phyloP scores from a whole-genome alignment of 2,888 invertebrate species.

The Acronicta psi region DNA sequence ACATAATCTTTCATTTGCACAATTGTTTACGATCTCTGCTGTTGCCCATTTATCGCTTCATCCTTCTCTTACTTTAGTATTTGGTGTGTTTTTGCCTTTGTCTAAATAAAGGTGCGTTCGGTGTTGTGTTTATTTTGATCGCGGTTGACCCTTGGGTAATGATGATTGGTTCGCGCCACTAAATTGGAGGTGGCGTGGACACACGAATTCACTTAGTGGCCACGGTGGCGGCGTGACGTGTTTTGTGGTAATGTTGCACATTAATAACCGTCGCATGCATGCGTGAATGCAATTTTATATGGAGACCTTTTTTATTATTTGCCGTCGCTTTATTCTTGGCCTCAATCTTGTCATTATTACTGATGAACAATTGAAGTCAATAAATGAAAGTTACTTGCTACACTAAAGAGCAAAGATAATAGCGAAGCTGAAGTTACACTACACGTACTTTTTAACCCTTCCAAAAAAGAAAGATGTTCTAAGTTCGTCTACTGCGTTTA shows the following conservation, averaged over 20 bases:
- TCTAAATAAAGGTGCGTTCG: constrained; percentile 72
- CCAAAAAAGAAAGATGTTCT: too few species aligned
- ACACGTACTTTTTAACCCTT: too few species aligned
- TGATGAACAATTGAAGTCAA: too few species aligned
- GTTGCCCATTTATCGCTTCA: constrained; percentile 55
- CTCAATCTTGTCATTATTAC: not conserved
- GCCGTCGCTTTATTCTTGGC: not conserved
- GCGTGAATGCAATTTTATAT: constrained; percentile 26
- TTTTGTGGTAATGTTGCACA: constrained; percentile 54
- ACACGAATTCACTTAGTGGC: constrained; percentile 85
- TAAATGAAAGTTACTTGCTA: too few species aligned
- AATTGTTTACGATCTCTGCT: constrained; percentile 78
- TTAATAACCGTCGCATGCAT: constrained; percentile 57
- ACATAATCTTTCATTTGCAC: constrained; percentile 88
- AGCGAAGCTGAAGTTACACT: too few species aligned
- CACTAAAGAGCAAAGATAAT: too few species aligned
- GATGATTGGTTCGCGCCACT: constrained; percentile 83
- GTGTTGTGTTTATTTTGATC: constrained; percentile 64
- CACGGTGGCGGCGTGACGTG: constrained; percentile 65
- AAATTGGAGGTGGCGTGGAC: constrained; percentile 83
- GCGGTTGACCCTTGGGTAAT: constrained; percentile 72
- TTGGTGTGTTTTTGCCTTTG: constrained; percentile 55
- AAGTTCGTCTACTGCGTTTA: too few species aligned
- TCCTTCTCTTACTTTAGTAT: constrained; percentile 53
- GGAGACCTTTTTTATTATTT: not conserved